Evolutionary conservation across 2,888 invertebrate genomes (phyloP).

Genomic region (Sclerodermus sp.): DNA sequence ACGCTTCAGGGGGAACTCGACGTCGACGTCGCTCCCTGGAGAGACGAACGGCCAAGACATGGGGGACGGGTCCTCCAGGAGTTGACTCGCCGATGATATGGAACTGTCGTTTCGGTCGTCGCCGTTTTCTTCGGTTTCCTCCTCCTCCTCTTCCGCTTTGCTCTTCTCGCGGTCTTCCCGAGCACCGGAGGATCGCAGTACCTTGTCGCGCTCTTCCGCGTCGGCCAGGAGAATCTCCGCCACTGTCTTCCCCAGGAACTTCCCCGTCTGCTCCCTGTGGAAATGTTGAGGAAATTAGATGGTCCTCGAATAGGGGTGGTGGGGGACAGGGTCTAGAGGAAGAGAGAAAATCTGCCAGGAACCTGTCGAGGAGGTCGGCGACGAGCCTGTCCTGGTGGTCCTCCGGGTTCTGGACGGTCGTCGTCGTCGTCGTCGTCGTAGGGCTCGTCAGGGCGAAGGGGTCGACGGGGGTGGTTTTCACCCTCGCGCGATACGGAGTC

Average conservation of each 20-base stretch:
- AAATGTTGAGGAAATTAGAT: no score
- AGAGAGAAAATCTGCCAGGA: not conserved
- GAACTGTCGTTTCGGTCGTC: slow-evolving; percentile 52
- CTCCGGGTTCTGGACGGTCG: no score
- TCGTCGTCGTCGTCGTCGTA: no score
- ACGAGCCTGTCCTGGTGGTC: slow-evolving; percentile 50
- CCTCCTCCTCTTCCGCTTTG: slow-evolving; percentile 33
- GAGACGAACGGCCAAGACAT: slow-evolving; percentile 51
- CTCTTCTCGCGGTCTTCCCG: not conserved
- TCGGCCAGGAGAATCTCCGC: slow-evolving; percentile 48
- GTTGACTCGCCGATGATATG: slow-evolving; percentile 53
- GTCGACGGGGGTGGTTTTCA: no score
- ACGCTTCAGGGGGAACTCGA: slow-evolving; percentile 49
- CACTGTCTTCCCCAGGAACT: slow-evolving; percentile 41
- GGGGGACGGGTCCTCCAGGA: slow-evolving; percentile 53
- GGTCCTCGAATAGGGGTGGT: not conserved
- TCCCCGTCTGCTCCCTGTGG: slow-evolving; percentile 40
- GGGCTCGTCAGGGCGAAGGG: no score
- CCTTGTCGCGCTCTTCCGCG: slow-evolving; percentile 39
- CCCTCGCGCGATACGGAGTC: slow-evolving; percentile 50
- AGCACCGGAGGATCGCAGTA: slow-evolving; percentile 25
- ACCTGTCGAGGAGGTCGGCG: slow-evolving; percentile 48
- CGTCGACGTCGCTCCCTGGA: slow-evolving; percentile 45
- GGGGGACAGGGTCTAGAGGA: not conserved
- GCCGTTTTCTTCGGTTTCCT: slow-evolving; percentile 14